A percentile compares a stretch with the other conserved stretches of the same genome.
These are phyloP conservation scores for Rutilus rutilus DNA, from an alignment of 2,113 vertebrate species.

Conservation along the genomic window DNA sequence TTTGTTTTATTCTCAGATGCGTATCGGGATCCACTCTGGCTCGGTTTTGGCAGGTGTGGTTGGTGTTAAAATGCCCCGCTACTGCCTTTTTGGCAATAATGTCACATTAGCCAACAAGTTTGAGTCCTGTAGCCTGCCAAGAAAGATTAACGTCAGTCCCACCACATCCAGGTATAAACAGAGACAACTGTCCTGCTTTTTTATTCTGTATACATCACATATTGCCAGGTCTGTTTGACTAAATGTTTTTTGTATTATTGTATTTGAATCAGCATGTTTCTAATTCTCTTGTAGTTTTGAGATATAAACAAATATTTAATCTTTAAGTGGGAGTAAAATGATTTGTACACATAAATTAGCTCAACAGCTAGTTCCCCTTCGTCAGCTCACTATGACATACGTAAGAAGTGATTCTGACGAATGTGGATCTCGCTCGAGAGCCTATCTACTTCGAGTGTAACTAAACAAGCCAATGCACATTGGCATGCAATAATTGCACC, in stretches of 20 bases:
- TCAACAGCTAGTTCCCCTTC: neutral
- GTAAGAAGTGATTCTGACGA: too few relatives aligned
- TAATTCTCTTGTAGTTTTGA: neutral
- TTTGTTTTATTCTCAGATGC: slow-evolving; percentile 81
- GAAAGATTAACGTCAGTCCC: slow-evolving; percentile 95
- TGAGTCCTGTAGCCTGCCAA: slow-evolving; percentile 91
- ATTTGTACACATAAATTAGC: neutral
- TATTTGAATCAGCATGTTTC: neutral
- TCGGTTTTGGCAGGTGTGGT: slow-evolving; percentile 96
- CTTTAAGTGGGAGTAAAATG: neutral
- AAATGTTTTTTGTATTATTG: neutral
- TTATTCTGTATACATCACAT: neutral
- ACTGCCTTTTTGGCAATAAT: slow-evolving; percentile 98
- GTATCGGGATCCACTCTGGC: slow-evolving; percentile 95
- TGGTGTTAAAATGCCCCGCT: slow-evolving; percentile 98
- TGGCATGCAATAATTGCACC: too few relatives aligned
- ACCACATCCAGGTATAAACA: slow-evolving; percentile 89
- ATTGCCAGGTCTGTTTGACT: neutral
- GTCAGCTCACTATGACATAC: too few relatives aligned
- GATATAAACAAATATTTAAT: too few relatives aligned
- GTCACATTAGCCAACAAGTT: slow-evolving; percentile 98
- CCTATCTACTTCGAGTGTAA: too few relatives aligned
- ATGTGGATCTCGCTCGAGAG: too few relatives aligned
- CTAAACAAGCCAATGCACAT: too few relatives aligned
- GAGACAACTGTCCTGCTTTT: neutral